Conservation (phyloP, 2,888 invertebrate species). For the Epinotia demarniana region DNA sequence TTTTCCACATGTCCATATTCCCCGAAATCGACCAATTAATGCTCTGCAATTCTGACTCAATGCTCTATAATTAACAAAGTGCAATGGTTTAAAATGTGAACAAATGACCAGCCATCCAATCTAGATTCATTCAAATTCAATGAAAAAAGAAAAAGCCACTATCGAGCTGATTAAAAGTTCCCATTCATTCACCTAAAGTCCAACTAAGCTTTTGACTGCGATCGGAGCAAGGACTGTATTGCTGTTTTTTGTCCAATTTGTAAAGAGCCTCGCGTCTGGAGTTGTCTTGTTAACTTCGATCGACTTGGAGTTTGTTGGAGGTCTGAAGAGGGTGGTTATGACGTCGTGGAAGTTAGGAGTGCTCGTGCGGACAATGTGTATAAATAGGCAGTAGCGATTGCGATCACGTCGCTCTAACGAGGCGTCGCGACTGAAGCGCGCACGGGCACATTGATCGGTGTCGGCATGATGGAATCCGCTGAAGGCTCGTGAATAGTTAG, state of each 20-base stretch:
- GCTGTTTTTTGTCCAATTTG: slow-evolving; percentile 56
- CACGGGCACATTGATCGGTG: slow-evolving; percentile 66
- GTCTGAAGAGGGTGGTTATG: slow-evolving; percentile 60
- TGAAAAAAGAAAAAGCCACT: slow-evolving; percentile 59
- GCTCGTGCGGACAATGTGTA: slow-evolving; percentile 76
- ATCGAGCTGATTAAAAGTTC: slow-evolving; percentile 65
- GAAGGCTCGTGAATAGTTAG: slow-evolving; percentile 48
- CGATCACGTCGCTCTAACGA: slow-evolving; percentile 82
- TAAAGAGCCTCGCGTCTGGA: slow-evolving; percentile 48
- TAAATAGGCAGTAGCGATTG: slow-evolving; percentile 81
- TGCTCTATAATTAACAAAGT: slow-evolving; percentile 34
- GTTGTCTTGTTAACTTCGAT: slow-evolving; percentile 46
- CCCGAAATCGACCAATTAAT: slow-evolving; percentile 21
- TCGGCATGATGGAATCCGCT: slow-evolving; percentile 65
- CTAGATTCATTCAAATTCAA: slow-evolving; percentile 53
- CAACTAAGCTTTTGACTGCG: slow-evolving; percentile 66
- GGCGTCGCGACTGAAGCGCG: slow-evolving; percentile 70
- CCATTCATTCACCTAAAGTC: slow-evolving; percentile 72
- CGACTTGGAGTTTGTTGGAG: slow-evolving; percentile 52
- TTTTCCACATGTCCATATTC: slow-evolving; percentile 32
- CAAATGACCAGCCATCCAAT: slow-evolving; percentile 43
- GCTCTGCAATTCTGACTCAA: slow-evolving; percentile 31
- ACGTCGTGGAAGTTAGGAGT: slow-evolving; percentile 58
- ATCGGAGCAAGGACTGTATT: slow-evolving; percentile 70
- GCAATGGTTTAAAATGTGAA: slow-evolving; percentile 24